Conservation (phyloP, 2,797 vertebrate genomes). For the Coregonus sp. region DNA sequence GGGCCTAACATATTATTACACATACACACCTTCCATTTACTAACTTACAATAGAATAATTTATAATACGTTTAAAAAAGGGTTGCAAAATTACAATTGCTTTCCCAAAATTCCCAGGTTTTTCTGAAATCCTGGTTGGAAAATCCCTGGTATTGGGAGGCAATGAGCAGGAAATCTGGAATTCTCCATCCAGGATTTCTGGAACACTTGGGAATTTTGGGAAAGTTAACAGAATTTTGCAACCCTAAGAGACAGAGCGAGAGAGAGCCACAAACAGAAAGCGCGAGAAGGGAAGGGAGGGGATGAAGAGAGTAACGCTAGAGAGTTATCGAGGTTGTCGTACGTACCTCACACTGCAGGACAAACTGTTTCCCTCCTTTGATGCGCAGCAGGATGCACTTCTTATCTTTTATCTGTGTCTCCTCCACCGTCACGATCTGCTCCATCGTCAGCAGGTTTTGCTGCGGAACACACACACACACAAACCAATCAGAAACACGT, state of each 20-base stretch:
- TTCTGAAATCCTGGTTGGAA: too few relatives aligned
- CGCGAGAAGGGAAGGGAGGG: neutral
- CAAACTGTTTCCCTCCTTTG: constrained; percentile 97
- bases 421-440: constrained; percentile 93
- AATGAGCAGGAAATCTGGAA: too few relatives aligned
- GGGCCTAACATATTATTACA: constrained; percentile 3
- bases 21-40: neutral
- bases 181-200: too few relatives aligned
- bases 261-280: neutral
- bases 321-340: neutral
- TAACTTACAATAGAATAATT: neutral
- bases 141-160: too few relatives aligned
- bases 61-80: neutral
- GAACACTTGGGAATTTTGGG: too few relatives aligned
- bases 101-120: too few relatives aligned
- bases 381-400: constrained; percentile 94
- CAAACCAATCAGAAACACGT: neutral
- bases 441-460: constrained; percentile 99
- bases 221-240: neutral
- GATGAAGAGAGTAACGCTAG: neutral
- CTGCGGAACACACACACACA: constrained; percentile 65
- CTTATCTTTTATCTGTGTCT: constrained; percentile 97
- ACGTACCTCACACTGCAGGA: constrained; percentile 93
- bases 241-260: too few relatives aligned
- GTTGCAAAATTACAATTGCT: too few relatives aligned